Evolutionary conservation across 2,113 vertebrate genomes (phyloP).

Genomic region (Ptilorrhoa leucosticta): DNA sequence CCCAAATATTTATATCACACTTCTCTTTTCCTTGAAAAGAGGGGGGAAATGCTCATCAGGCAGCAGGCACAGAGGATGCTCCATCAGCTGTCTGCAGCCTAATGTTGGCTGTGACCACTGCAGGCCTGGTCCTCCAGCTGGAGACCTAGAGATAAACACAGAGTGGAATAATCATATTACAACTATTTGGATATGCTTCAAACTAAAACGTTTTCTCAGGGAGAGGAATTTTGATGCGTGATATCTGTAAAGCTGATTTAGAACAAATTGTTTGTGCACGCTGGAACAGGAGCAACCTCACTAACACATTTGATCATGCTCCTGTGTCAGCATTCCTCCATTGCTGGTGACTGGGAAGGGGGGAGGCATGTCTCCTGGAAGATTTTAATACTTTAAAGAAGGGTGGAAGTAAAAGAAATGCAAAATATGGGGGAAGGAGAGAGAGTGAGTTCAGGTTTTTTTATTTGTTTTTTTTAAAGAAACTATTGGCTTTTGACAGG

Average conservation of each 20-base stretch:
- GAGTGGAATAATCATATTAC: conserved; percentile 20
- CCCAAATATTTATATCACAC: not conserved
- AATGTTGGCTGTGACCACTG: not conserved
- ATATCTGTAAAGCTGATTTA: not conserved
- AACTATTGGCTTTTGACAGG: not conserved
- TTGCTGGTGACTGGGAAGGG: not conserved
- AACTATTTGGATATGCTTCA: not conserved
- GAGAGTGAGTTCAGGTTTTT: not conserved
- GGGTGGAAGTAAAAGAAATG: not conserved
- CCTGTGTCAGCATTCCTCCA: not conserved
- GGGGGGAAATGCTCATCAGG: not conserved
- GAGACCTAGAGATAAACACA: not conserved
- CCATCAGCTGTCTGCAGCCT: not conserved
- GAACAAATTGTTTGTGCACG: not conserved
- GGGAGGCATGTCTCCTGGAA: not conserved
- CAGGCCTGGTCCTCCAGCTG: not conserved
- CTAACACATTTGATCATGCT: not conserved
- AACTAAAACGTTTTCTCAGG: not conserved
- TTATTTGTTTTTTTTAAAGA: not conserved
- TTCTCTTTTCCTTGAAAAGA: not conserved
- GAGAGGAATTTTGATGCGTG: not conserved
- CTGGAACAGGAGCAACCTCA: not conserved
- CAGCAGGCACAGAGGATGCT: not conserved
- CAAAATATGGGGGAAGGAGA: not conserved
- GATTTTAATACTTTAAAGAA: not conserved